Evolutionary conservation across 2,888 invertebrate species (phyloP).

Genomic region (Campaea margaritaria): DNA sequence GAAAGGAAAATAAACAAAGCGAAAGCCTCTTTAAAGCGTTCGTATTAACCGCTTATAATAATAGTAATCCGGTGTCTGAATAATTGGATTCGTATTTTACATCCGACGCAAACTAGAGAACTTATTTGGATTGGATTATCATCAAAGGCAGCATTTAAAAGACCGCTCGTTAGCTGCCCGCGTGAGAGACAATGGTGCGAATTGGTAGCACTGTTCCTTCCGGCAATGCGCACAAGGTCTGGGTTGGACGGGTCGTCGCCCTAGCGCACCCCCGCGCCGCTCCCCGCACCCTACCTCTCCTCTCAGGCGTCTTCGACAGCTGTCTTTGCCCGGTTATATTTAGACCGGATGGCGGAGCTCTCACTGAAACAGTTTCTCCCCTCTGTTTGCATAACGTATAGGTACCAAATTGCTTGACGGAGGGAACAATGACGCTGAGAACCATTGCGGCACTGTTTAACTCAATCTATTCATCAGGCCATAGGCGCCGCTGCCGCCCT

Average conservation of each 20-base stretch:
- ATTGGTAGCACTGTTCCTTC: conserved; percentile 61
- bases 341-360: conserved; percentile 76
- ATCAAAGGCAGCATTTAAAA: neutral
- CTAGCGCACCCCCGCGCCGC: conserved; percentile 45
- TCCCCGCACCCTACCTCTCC: conserved; percentile 48
- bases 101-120: too few relatives aligned
- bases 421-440: conserved; percentile 49
- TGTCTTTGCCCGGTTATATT: conserved; percentile 76
- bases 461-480: conserved; percentile 21
- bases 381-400: conserved; percentile 69
- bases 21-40: too few relatives aligned
- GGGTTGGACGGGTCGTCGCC: conserved; percentile 74
- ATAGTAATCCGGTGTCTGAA: too few relatives aligned
- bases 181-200: conserved; percentile 54
- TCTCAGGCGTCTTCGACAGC: conserved; percentile 57
- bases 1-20: too few relatives aligned
- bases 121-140: neutral
- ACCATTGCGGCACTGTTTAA: conserved; percentile 34
- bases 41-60: too few relatives aligned
- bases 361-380: conserved; percentile 77
- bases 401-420: conserved; percentile 57
- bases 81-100: too few relatives aligned
- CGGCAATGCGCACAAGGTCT: conserved; percentile 75
- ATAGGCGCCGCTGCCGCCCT: conserved; percentile 20
- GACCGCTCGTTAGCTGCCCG: conserved; percentile 2